These are phyloP conservation scores for Colaptes auratus DNA, from an alignment of 2,113 vertebrate species.

Conservation along the genomic window DNA sequence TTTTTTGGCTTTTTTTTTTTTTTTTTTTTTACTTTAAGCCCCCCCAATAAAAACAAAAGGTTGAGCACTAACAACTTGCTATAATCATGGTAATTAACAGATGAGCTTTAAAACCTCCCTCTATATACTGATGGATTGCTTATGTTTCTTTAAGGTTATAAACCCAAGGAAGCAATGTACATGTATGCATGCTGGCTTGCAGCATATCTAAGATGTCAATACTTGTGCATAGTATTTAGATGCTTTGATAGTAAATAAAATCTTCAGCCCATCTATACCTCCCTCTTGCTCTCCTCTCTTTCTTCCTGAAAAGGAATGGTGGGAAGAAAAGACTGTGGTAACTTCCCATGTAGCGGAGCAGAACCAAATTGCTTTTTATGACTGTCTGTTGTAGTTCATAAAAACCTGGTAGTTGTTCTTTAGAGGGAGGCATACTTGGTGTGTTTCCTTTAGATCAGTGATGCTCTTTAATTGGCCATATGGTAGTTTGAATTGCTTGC, in stretches of 20 bases:
- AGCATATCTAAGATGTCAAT: background rate
- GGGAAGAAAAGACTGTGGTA: background rate
- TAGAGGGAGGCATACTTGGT: background rate
- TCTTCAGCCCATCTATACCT: background rate
- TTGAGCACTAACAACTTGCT: background rate
- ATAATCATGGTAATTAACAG: background rate
- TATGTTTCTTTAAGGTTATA: background rate
- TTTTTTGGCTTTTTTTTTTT: too few relatives aligned
- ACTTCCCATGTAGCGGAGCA: background rate
- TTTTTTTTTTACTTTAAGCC: background rate
- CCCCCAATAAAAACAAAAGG: background rate
- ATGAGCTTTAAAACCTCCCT: background rate
- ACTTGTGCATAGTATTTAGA: background rate
- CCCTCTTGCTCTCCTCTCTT: background rate
- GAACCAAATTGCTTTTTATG: background rate
- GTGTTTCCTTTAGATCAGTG: background rate
- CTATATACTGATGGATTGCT: background rate
- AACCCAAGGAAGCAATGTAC: background rate
- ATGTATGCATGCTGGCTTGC: background rate
- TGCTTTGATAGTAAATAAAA: background rate
- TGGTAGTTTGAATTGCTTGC: background rate
- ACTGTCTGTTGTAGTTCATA: background rate
- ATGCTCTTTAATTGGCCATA: background rate
- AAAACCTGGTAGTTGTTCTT: background rate
- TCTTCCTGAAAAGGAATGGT: background rate